Evolutionary conservation across 2,113 vertebrate genomes (phyloP), one percentile per base, ranked within the genome.

Genomic region (Stigmatopora nigra): DNA sequence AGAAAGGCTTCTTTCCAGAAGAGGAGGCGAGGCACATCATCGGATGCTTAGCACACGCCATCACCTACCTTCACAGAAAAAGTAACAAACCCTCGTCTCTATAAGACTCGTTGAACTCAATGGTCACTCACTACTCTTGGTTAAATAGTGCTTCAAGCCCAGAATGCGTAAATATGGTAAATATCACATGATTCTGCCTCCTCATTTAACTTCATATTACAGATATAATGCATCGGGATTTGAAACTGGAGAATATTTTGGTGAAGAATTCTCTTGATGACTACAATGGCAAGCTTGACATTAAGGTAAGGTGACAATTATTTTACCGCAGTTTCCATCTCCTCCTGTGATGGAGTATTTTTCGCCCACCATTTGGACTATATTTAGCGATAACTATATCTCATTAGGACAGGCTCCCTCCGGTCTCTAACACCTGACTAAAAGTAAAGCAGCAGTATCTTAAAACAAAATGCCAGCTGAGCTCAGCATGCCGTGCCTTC

Each of bases 181-280:
- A 16, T 36, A n/a, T 36, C n/a, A 36, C 17, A 17, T 38, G 17
- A 12, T 13, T 60, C n/a, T 66, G 56, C n/a, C 3, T 58, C 17
- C n/a, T 61, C n/a, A 65, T 61, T 48, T n/a, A 63, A 14, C 22
- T 64, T 10, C 69, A 38, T 84, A 89, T 84, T 7, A 53, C 86
- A 96, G 93, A 91, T 86, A 94, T 92, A 78, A 86, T 92, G 75
- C 91, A 87, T 58, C 86, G 92, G 69, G 92, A 93, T 87, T 89
- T 96, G 77, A 96, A 98, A 85, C 84, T 94, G 84, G 93, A 94
- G 84, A 96, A 94, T 84, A 93, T 96, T 89, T 90, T 94, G 70
- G 89, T 94, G 86, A 94, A 94, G 89, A 93, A 91, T 82, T 85
- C 78, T 84, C 88, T 86, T 51, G 78, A 83, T 20, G 73, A 83